Conservation (phyloP, 2,888 invertebrate species). For the Smittia sp. region DNA sequence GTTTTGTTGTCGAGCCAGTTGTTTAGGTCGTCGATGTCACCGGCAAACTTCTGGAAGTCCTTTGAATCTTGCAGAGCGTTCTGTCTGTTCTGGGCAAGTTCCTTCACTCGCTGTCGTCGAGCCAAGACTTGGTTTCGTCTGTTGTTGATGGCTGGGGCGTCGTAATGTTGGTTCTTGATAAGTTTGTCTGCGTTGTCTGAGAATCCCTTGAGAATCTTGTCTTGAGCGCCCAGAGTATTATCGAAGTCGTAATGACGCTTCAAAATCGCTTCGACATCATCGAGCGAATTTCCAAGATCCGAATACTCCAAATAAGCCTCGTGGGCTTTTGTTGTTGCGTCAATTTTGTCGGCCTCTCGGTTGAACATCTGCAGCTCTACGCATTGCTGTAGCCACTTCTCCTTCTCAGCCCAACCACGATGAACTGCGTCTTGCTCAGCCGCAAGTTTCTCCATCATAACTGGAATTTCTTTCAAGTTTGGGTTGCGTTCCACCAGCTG, state of each 20-base stretch:
- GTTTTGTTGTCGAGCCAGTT: conserved; percentile 91
- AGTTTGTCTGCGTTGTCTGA: conserved; percentile 79
- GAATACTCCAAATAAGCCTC: conserved; percentile 88
- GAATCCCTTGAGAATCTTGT: conserved; percentile 82
- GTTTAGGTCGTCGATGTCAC: conserved; percentile 86
- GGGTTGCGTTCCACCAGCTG: conserved; percentile 75
- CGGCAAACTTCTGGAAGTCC: conserved; percentile 88
- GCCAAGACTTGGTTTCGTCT: conserved; percentile 72
- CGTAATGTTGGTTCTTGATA: conserved; percentile 75
- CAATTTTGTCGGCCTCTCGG: conserved; percentile 94
- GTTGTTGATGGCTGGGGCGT: conserved; percentile 66
- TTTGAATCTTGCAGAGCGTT: conserved; percentile 77
- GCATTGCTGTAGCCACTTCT: conserved; percentile 81
- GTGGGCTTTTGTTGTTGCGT: conserved; percentile 91
- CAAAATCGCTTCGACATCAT: conserved; percentile 86
- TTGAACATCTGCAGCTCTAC: conserved; percentile 89
- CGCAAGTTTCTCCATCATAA: conserved; percentile 68
- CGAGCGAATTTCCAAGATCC: conserved; percentile 81
- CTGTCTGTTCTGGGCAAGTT: conserved; percentile 69
- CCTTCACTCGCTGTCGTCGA: conserved; percentile 71
- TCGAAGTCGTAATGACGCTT: conserved; percentile 94
- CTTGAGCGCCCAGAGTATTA: conserved; percentile 87
- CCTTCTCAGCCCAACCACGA: conserved; percentile 81
- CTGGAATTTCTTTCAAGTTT: conserved; percentile 69
- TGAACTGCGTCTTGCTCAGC: conserved; percentile 74